These are phyloP conservation scores for Brachyopa scutellaris DNA, from an alignment of 2,888 invertebrate genomes.

Conservation along the genomic window DNA sequence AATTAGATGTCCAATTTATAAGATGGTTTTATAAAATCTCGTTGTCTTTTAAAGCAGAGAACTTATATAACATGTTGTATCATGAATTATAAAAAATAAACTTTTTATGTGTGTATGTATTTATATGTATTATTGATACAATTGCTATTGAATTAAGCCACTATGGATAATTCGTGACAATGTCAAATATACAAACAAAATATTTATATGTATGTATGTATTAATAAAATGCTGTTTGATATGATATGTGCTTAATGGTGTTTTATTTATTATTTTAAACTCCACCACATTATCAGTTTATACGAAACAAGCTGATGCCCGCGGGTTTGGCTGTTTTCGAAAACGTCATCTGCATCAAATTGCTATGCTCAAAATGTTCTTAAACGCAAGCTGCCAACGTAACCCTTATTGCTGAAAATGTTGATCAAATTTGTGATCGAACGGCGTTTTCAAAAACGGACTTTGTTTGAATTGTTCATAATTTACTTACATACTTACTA, in stretches of 20 bases:
- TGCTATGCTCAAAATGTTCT: too few species aligned
- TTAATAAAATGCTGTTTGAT: slow-evolving; percentile 52
- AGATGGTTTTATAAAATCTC: slow-evolving; percentile 12
- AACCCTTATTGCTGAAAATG: too few species aligned
- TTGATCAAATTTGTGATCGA: too few species aligned
- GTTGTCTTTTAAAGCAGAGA: slow-evolving; percentile 21
- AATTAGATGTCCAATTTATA: slow-evolving; percentile 23
- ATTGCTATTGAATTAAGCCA: neutral
- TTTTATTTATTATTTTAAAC: neutral
- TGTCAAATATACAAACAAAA: slow-evolving; percentile 24
- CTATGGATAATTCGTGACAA: neutral
- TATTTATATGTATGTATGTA: slow-evolving; percentile 23
- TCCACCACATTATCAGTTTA: too few species aligned
- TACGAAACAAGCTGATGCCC: too few species aligned
- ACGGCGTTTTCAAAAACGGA: too few species aligned
- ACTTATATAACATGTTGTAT: slow-evolving; percentile 25
- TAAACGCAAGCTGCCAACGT: too few species aligned
- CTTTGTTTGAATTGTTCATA: too few species aligned
- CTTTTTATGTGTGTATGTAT: slow-evolving; percentile 40
- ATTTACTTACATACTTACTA: too few species aligned
- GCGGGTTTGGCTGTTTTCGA: too few species aligned
- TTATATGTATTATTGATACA: slow-evolving; percentile 24
- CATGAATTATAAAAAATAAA: slow-evolving; percentile 1
- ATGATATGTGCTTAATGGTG: slow-evolving; percentile 7
- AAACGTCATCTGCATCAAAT: too few species aligned